Evolutionary conservation across 1,140 invertebrate species (phyloP).

Genomic region (Drosophila erecta): DNA sequence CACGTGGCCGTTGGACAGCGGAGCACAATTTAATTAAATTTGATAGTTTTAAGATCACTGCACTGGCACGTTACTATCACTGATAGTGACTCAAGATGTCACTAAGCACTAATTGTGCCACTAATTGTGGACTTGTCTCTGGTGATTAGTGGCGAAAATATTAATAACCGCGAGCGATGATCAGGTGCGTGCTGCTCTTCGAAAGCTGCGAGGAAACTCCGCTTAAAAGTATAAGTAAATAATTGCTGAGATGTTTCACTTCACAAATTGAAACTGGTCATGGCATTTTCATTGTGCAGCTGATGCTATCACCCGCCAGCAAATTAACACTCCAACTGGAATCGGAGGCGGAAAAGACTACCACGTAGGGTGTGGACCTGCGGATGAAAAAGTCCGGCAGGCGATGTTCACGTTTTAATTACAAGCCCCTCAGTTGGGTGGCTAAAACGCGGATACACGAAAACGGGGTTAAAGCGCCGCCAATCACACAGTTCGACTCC

Average conservation of each 20-base stretch:
- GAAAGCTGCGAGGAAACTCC: too few species aligned
- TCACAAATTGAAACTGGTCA: neutral
- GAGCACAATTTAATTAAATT: too few species aligned
- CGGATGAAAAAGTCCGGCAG: slow-evolving; percentile 42
- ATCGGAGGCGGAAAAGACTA: slow-evolving; percentile 13
- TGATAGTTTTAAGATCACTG: too few species aligned
- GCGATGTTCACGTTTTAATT: slow-evolving; percentile 71
- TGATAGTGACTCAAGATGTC: too few species aligned
- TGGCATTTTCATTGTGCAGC: slow-evolving; percentile 1
- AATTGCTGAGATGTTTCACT: neutral
- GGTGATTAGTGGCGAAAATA: too few species aligned
- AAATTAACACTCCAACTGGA: neutral
- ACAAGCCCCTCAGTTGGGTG: slow-evolving; percentile 43
- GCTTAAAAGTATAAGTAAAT: neutral
- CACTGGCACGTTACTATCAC: too few species aligned
- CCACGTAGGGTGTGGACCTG: slow-evolving; percentile 14
- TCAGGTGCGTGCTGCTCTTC: too few species aligned
- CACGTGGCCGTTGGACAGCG: too few species aligned
- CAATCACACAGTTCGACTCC: slow-evolving; percentile 30
- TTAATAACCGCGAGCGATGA: too few species aligned
- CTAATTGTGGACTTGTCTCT: too few species aligned
- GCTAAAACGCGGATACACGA: slow-evolving; percentile 16
- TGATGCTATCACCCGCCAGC: slow-evolving; percentile 5
- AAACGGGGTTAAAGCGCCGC: slow-evolving; percentile 39
- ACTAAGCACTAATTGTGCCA: too few species aligned